Base-by-base conservation (phyloP, 1,140 invertebrate species). In the Galendromus occidentalis region DNA sequence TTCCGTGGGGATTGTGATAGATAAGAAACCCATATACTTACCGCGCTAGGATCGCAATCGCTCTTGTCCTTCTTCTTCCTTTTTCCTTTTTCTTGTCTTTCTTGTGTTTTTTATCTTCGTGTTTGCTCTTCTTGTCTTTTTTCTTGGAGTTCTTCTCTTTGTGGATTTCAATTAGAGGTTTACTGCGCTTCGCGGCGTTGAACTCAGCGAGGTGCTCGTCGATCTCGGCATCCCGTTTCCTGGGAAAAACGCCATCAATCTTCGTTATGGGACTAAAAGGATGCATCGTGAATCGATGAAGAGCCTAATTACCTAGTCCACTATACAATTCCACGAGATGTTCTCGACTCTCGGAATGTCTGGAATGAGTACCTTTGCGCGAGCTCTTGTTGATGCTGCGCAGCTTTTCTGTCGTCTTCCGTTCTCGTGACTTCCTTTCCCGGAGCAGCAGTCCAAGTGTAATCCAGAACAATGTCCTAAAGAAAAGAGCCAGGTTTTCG, bases 141-240 rank as follows among this genome's bases (percentile, higher is more conserved):
- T 59, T 59, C 33, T 59, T 59, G 4, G 14, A 33, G 1, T 59
- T 33, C 22, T 59, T 59, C 20, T 59, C 51, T 33, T 59, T 25
- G 22, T 59, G 51, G 4, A 59, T 20, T 29, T 59, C 51, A 9
- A 59, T 59, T 22, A 59, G 51, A 14, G 51, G 25, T 25, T 59
- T 59, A 25, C 51, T 59, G 14, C 51, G 51, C 9, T 59, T 59
- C 22, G 51, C 51, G 9, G 51, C 51, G 51, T 59, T 59, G 33
- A 29, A 59, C 14, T 59, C 20, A 4, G 2, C 22, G 1, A 59
- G 51, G 17, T 25, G 33, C 51, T 25, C 51, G 9, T 59, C 51
- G 12, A 59, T 59, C 14, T 59, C 51, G 20, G 22, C 51, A 59
- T 59, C 51, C 1, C 51, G 51, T 9, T 59, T 59, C 25, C 51